Evolutionary conservation across 2,113 vertebrate genomes (phyloP), one percentile per base, ranked within the genome.

Genomic region (Taurulus bubalis): DNA sequence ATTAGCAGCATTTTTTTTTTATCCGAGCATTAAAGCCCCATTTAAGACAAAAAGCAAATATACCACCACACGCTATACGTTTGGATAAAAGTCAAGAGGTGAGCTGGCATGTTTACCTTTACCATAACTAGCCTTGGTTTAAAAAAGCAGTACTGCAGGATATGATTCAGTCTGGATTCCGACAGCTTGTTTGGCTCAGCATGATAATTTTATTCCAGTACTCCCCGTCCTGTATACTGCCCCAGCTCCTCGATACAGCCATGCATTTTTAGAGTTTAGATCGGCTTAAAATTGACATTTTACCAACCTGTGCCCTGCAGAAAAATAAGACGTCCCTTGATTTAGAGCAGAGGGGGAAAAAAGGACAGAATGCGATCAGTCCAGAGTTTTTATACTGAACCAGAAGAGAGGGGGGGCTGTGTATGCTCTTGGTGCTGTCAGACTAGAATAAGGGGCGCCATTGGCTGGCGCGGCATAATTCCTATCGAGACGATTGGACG

Each of bases 371-470:
- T 49, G 70, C 36, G 63, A 80, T 36, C 36, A 0, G 63, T 49
- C 66, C 16, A 0, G 53, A 64, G 85, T 81, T 93, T 95, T 92
- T 96, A 96, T 96, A 95, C 80, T 0, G 73, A 70, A 68, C 53
- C 24, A 51, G 53, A 55, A 56, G 72, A 55, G 74, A 84, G 78
- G 90, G 87, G 79, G 81, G 88, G 87, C 85, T 76, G 84, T 62
- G 72, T 71, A 67, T 73, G 77, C 81, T 67, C 74, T 77, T 69
- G 58, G 79, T 63, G 79, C 79, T 82, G 85, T 89, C 87, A 78
- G 22, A 73, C 71, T 59, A 72, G 67, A 83, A 34, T 74, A 64
- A 72, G 55, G 71, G 65, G 83, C 59, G 83, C 86, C 36, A 95
- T 95, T 95, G 94, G 94, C 87, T 91, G 87, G 55, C 18, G 63